Conservation (phyloP, 2,113 vertebrate species). For the Marmota flaviventris region DNA sequence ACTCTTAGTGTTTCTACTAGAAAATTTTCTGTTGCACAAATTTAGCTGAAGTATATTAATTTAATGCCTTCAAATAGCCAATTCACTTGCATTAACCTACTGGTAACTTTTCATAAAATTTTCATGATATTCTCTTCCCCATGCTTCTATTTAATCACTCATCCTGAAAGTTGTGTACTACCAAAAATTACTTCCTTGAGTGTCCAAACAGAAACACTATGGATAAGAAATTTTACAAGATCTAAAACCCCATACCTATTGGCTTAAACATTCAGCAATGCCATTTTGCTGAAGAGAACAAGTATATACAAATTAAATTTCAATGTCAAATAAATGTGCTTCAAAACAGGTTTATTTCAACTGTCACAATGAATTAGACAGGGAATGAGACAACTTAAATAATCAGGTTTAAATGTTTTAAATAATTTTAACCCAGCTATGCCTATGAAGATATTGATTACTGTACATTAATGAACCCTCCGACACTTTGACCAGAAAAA, state of each 20-base stretch:
- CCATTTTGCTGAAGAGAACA: conserved; percentile 39
- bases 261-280: not conserved
- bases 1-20: conserved; percentile 15
- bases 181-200: not conserved
- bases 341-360: conserved; percentile 46
- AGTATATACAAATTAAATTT: conserved; percentile 63
- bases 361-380: not conserved
- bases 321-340: not conserved
- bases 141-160: not conserved
- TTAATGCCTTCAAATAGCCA: not conserved
- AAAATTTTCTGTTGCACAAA: not conserved
- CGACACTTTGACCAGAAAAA: conserved; percentile 26
- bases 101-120: not conserved
- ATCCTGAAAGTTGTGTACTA: not conserved
- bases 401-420: not conserved
- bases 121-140: not conserved
- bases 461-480: conserved; percentile 52
- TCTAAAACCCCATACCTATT: not conserved
- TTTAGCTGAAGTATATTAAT: not conserved
- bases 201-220: not conserved
- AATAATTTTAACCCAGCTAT: not conserved
- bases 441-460: not conserved
- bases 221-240: not conserved
- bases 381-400: not conserved
- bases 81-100: not conserved